Conservation (phyloP, 1,140 invertebrate species). For the Mactra quadrangularis region DNA sequence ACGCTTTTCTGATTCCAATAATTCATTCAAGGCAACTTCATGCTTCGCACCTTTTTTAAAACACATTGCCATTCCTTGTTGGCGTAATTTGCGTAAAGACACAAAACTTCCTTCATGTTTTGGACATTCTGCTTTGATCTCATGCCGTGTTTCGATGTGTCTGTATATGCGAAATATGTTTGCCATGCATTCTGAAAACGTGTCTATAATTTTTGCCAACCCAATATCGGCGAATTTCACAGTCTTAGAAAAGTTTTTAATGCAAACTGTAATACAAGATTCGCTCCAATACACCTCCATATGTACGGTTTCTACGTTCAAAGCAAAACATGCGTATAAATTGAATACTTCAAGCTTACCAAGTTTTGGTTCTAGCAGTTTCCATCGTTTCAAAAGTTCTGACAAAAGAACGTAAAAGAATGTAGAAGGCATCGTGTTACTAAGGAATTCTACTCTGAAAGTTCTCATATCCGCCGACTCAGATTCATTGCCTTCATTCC, state of each 20-base stretch:
- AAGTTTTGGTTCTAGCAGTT: background rate
- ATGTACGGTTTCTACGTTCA: background rate
- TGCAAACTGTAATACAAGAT: background rate
- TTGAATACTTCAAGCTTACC: constrained; percentile 1
- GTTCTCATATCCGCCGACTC: background rate
- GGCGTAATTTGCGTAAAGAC: background rate
- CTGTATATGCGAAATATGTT: constrained; percentile 3
- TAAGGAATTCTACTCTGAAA: constrained; percentile 1
- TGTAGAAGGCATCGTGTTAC: constrained; percentile 1
- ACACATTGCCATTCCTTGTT: constrained; percentile 14
- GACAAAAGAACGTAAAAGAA: constrained; percentile 1
- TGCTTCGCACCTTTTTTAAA: background rate
- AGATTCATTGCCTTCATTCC: background rate
- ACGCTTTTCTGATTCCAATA: background rate
- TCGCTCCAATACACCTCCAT: constrained; percentile 9
- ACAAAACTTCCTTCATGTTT: background rate
- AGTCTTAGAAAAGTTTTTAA: constrained; percentile 5
- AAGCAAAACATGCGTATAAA: constrained; percentile 8
- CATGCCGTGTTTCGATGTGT: background rate
- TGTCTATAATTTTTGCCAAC: constrained; percentile 2
- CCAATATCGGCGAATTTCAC: too few species aligned
- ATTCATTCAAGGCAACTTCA: background rate
- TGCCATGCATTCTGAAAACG: background rate
- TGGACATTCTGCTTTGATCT: background rate
- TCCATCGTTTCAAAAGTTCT: constrained; percentile 6